Base-by-base conservation (phyloP, 2,113 vertebrate species). In the Perccottus glenii region DNA sequence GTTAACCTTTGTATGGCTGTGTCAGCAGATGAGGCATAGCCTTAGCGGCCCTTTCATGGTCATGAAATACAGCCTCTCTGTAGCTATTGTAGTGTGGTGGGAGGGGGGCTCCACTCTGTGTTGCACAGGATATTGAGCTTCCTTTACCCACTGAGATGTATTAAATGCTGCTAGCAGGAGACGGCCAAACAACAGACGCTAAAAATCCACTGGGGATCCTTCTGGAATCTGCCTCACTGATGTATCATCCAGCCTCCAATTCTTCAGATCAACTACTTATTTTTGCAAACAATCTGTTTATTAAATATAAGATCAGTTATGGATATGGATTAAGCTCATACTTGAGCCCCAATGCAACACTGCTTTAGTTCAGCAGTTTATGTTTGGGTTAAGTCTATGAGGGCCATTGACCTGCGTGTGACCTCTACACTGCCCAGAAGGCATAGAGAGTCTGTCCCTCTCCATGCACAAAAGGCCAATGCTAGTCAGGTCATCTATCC, bases 1-100 rank as follows among this genome's bases (percentile, higher is more conserved):
- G 82, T 90, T 91, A 90, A 90, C 90, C 88, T 89, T 83, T 91
- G 83, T 92, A 75, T 86, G 85, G 80, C 81, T 66, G 64, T 82
- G 87, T 89, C 85, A 80, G 86, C 73, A 86, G 80, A 87, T 89
- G 86, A 89, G 51, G 73, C 78, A 80, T 74, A 60, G 70, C 80
- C 59, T 60, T 58, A 75, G 68, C 51, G 42, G 69, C 66, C 72
- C 84, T 86, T 74, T 85, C 75, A 78, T 77, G 73, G 63, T 57
- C 58, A 52, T 89, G 81, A 91, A 79, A 87, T 85, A 88, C 78
- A 60, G 71, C 83, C 72, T 66, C 48, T 72, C 67, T 73, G 71
- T 47, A 72, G 74, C 49, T 45, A 3, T 63, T 59, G 65, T 48
- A 53, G 44, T 47, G 50, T 3, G 42, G 10, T n/a, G 47, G 55